Percentiles rank a stretch among this genome's conserved stretches.
phyloP scores from a whole-genome alignment of 1,140 invertebrate species.

The Microplitis mediator region DNA sequence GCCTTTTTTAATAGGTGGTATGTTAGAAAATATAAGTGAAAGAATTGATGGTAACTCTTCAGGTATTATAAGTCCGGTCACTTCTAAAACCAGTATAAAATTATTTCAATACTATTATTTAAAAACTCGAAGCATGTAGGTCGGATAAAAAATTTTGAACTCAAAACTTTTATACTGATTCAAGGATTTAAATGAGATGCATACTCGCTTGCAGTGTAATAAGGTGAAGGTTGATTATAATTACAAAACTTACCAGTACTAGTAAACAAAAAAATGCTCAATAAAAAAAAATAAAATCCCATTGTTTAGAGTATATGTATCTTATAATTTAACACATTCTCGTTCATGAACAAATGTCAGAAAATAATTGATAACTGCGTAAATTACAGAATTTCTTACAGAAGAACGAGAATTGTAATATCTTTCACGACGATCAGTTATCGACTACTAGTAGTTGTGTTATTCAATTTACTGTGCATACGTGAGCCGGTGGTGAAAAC shows the following conservation, averaged over 20 bases:
- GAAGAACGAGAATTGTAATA: background rate
- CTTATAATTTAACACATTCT: background rate
- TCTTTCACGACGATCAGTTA: background rate
- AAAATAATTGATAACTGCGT: too few relatives aligned
- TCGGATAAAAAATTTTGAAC: background rate
- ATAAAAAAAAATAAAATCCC: conserved; percentile 14
- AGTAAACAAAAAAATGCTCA: conserved; percentile 35
- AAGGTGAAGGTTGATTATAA: conserved; percentile 28
- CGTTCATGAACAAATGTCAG: too few relatives aligned
- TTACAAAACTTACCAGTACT: conserved; percentile 35
- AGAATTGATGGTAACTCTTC: conserved; percentile 77
- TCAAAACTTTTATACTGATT: background rate
- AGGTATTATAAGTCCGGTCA: conserved; percentile 69
- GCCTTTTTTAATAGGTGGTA: conserved; percentile 85
- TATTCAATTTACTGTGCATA: conserved; percentile 30
- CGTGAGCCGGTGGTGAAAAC: conserved; percentile 47
- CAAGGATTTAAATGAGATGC: background rate
- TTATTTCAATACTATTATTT: background rate
- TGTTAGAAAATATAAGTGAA: conserved; percentile 79
- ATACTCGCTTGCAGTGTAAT: conserved; percentile 17
- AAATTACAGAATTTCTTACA: background rate
- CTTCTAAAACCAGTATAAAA: conserved; percentile 48
- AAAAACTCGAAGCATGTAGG: too few relatives aligned
- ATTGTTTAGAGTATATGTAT: conserved; percentile 5
- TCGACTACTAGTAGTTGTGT: conserved; percentile 14